Base-by-base conservation (phyloP, 2,113 vertebrate genomes). In the Brienomyrus longianalis region DNA sequence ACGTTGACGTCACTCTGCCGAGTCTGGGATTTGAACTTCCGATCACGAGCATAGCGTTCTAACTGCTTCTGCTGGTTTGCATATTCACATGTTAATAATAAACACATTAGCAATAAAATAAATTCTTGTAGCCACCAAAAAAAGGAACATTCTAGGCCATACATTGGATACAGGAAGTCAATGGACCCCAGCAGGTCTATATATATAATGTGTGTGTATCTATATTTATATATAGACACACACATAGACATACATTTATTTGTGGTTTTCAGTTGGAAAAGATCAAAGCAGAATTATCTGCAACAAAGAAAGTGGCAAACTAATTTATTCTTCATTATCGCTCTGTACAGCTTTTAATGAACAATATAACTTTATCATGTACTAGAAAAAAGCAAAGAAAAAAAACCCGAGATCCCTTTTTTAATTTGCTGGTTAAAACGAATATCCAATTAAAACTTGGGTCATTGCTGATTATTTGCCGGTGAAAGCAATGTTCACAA, bases 341-440 rank as follows among this genome's bases (percentile, higher is more conserved):
- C 96, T 98, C 96, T 97, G 96, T 97, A 98, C 97, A 98, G 94
- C 94, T 96, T 92, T 91, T 90, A 54, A 90, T 88, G 91, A 93
- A 92, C 89, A 90, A 91, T 92, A 92, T 91, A 51, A 88, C 62
- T 27, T 39, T 62, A 59, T 88, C 54, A 59, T 62, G 90, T 91
- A 74, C 92, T 91, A 92, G 48, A 51, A 31, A 88, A 90, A 92
- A 89, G 91, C 74, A 92, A 92, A 48, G 74, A 92, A 89, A 43
- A 90, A 90, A 92, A 89, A 35, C 47, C 8, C 17, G 17, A 88
- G 66, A 8, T 51, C 31, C n/a, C n/a, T 21, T 47, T 47, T 88
- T 52, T 70, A 13, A 70, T 70, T 70, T 27, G n/a, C 48, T 50
- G 27, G 3, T 77, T 88, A 47, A 88, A 88, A 47, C 5, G 31